phyloP scores from a whole-genome alignment of 2,888 invertebrate genomes.

The Pyrgus malvae region DNA sequence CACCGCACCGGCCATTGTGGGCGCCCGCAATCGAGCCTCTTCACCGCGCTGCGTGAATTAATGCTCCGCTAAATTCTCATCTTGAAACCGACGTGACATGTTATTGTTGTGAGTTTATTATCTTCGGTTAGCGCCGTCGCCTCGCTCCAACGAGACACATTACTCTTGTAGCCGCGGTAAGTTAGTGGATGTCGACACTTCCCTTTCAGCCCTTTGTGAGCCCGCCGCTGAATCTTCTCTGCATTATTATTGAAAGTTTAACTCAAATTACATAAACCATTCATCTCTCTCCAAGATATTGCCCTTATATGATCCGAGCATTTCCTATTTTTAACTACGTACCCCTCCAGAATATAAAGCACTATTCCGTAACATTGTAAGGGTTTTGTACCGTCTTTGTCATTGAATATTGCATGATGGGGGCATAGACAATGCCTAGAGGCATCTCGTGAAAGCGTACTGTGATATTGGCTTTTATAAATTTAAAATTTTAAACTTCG shows the following conservation, averaged over 20 bases:
- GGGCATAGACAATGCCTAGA: constrained; percentile 13
- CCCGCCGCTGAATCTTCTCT: background rate
- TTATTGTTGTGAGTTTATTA: constrained; percentile 62
- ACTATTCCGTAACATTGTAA: constrained; percentile 9
- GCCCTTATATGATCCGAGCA: background rate
- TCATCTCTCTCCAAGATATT: constrained; percentile 1
- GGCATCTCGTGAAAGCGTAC: constrained; percentile 18
- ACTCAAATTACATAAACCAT: constrained; percentile 2
- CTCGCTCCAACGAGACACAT: constrained; percentile 8
- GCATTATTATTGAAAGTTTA: background rate
- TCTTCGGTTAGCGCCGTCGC: constrained; percentile 12
- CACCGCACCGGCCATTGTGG: constrained; percentile 51
- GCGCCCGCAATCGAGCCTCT: constrained; percentile 63
- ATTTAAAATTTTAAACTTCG: background rate
- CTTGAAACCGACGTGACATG: constrained; percentile 57
- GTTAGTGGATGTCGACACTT: constrained; percentile 21
- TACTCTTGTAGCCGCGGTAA: constrained; percentile 26
- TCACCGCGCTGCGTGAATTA: constrained; percentile 59
- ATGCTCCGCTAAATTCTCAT: constrained; percentile 61
- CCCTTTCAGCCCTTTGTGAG: constrained; percentile 10
- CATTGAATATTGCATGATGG: constrained; percentile 20
- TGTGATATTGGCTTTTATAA: constrained; percentile 16
- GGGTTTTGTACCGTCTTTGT: constrained; percentile 12
- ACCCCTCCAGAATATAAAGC: constrained; percentile 1
- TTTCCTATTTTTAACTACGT: background rate